Base-by-base conservation (phyloP, 2,113 vertebrate genomes). In the Ochotona princeps region DNA sequence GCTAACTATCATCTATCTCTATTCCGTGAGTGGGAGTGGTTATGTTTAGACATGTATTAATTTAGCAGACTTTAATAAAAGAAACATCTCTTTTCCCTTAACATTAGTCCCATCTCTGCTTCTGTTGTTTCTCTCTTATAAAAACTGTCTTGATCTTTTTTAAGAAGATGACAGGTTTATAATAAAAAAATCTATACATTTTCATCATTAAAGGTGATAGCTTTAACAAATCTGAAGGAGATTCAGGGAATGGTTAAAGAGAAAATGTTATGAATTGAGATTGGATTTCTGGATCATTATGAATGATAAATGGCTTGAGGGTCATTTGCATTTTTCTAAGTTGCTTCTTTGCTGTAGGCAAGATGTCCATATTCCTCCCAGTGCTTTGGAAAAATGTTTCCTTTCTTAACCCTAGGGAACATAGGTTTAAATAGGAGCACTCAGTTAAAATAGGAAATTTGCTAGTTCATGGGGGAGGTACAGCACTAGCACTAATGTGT, bases 221-320 rank as follows among this genome's bases (percentile, higher is more conserved):
- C 86, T 79, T 73, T 60, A 91, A 83, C 6, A 87, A 83, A 81
- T 60, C 89, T 25, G 89, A 81, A 82, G 54, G 10, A 87, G 81
- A 70, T 32, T 35, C 86, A 26, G 12, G 7, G 9, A 63, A 44
- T 35, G 2, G 87, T 73, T 84, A 81, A 76, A 89, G 83, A 69
- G 80, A 86, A 87, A 80, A 61, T 89, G 66, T 92, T 92, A 76
- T 89, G 18, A 89, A 47, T 80, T 44, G 63, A 84, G 91, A 84
- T 11, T 8, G 8, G 69, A 54, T 61, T 81, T 91, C 47, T 73
- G 73, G 35, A 20, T 75, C 54, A 30, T 76, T 23, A n/a, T 78
- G 63, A 87, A 93, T 80, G 57, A 47, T 35, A 14, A 91, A 70
- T 83, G 73, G 82, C 23, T 93, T 88, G n/a, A 93, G 21, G 80